Evolutionary conservation across 2,888 invertebrate genomes (phyloP).

Genomic region (Drosophila cognata): DNA sequence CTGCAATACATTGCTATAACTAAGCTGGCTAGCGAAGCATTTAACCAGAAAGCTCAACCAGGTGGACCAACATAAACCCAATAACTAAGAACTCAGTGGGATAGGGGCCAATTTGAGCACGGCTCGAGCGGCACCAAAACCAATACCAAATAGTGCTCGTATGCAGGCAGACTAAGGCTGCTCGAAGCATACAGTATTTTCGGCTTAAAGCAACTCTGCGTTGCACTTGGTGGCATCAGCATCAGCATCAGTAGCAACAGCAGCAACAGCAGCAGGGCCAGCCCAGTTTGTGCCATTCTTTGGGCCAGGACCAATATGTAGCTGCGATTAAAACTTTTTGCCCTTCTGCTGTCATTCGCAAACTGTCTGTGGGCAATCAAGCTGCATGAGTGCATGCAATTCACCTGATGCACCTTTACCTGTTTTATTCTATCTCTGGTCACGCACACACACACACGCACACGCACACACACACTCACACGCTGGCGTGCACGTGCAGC

Average conservation of each 20-base stretch:
- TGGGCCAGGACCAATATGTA: slow-evolving; percentile 37
- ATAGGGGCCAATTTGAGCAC: slow-evolving; percentile 42
- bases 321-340: slow-evolving; percentile 61
- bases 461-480: neutral
- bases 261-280: neutral
- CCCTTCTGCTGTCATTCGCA: slow-evolving; percentile 58
- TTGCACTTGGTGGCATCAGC: slow-evolving; percentile 7
- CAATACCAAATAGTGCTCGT: slow-evolving; percentile 16
- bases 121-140: slow-evolving; percentile 7
- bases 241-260: no score
- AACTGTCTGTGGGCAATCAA: slow-evolving; percentile 75
- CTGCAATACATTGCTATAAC: neutral
- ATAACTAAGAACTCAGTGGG: slow-evolving; percentile 34
- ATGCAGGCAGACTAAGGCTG: slow-evolving; percentile 4
- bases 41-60: slow-evolving; percentile 26
- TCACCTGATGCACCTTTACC: slow-evolving; percentile 40
- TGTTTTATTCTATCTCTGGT: slow-evolving; percentile 16
- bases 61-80: slow-evolving; percentile 36
- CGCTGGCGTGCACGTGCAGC: slow-evolving; percentile 22
- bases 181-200: slow-evolving; percentile 18
- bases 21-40: slow-evolving; percentile 10
- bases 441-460: slow-evolving; percentile 15
- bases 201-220: neutral
- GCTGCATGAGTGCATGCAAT: slow-evolving; percentile 75
- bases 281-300: slow-evolving; percentile 27